Evolutionary conservation across 1,140 invertebrate species (phyloP), one percentile per base, ranked within the genome.

Genomic region (Drosophila willistoni): DNA sequence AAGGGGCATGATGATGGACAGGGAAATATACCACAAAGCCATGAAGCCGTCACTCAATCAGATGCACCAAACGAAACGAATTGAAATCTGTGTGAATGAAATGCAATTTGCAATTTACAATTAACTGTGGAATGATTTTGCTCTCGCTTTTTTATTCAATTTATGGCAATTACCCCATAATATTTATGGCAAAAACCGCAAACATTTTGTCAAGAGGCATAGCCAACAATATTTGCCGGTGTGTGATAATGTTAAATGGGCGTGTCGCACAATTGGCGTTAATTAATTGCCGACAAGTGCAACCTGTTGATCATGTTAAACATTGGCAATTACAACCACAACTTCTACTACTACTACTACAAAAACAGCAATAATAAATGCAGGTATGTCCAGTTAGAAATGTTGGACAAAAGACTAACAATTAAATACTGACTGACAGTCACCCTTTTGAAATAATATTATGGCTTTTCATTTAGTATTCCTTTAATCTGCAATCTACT

Each of bases 121-220:
- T 86, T 82, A 86, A 79, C 68, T 66, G 25, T 56, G 60, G 55
- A 63, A 77, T 64, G 73, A 9, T 33, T 63, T 62, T 22, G 9
- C 17, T 22, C 44, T 17, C 13, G 42, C n/a, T 63, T 63, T 63
- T 47, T 29, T 22, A 62, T 62, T 66, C 62, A 74, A 81, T 78
- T 64, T 44, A 41, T 14, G 39, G 66, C 83, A 82, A 87, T 87
- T 87, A 82, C 79, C 44, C 66, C 72, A 63, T 77, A 69, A 82
- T 79, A 86, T 86, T 82, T 82, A 87, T 79, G 62, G 64, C 44
- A 68, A 66, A 29, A 71, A 73, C 82, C 82, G 64, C 79, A 86
- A 70, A 77, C 70, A 73, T 87, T 87, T 86, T 83, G 79, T 86
- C 82, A 55, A 51, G 51, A 60, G 57, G 55, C 22, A 7, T 7